Evolutionary conservation across 2,797 vertebrate genomes (phyloP).

Genomic region (Chelonia mydas): DNA sequence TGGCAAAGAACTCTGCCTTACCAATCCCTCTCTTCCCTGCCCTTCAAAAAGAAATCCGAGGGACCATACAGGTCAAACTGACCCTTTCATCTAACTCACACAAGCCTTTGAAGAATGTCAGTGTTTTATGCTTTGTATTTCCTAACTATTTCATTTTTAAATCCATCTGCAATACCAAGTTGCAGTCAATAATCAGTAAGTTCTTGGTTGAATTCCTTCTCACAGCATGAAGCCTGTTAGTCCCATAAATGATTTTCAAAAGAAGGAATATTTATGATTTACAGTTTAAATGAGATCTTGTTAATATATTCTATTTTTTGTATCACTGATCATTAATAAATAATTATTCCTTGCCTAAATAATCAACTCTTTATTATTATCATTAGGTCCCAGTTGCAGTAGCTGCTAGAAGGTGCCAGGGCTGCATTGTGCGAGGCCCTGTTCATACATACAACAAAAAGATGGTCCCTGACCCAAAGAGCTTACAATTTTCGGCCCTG

Average conservation of each 20-base stretch:
- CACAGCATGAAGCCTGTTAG: neutral
- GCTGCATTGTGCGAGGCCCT: fast-evolving
- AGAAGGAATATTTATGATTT: neutral
- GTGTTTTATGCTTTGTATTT: neutral
- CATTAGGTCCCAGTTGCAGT: neutral
- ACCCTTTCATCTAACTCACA: conserved; percentile 2
- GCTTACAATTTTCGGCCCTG: neutral
- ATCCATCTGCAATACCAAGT: neutral
- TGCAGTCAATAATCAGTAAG: neutral
- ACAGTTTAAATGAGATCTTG: neutral
- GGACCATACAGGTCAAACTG: neutral
- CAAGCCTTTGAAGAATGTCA: neutral
- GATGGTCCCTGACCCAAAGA: neutral
- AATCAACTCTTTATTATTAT: fast-evolving
- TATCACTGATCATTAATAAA: neutral
- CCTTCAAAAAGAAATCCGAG: neutral
- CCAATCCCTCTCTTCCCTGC: neutral
- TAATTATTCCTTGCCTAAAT: neutral
- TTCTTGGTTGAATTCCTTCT: neutral
- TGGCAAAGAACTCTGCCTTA: neutral
- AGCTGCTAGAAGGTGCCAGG: neutral
- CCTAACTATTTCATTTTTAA: neutral
- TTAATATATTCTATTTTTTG: neutral
- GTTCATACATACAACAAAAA: neutral
- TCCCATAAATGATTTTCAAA: fast-evolving